Percentiles rank a stretch among this genome's conserved stretches.
These are phyloP conservation scores for Dasypus novemcinctus DNA, from an alignment of 2,113 vertebrate species.

Conservation along the genomic window DNA sequence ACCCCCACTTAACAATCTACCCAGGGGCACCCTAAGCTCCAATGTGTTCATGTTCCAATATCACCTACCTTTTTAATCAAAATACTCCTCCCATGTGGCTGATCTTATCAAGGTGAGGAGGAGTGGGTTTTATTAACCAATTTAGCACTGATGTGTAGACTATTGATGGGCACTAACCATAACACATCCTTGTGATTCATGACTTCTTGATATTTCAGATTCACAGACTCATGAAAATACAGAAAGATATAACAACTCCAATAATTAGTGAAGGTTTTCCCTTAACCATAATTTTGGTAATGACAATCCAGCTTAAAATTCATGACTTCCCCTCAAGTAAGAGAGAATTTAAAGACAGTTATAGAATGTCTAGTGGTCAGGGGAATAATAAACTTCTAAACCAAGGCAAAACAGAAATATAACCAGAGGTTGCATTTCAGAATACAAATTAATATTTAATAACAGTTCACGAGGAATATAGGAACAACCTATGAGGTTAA, in stretches of 20 bases:
- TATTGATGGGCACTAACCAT: neutral
- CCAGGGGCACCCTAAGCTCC: neutral
- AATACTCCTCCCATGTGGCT: neutral
- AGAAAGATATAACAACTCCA: neutral
- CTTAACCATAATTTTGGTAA: neutral
- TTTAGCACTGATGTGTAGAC: neutral
- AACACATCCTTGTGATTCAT: conserved; percentile 28
- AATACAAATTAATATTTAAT: conserved; percentile 48
- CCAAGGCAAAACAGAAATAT: conserved; percentile 5
- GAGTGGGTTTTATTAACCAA: neutral
- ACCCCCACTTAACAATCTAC: neutral
- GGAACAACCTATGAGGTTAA: conserved; percentile 33
- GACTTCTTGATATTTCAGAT: neutral
- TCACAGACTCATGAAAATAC: conserved; percentile 3
- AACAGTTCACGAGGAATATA: conserved; percentile 33
- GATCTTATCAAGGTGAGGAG: neutral
- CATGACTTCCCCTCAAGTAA: neutral
- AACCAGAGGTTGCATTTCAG: conserved; percentile 33
- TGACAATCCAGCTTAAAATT: conserved; percentile 10
- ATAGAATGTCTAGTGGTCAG: neutral
- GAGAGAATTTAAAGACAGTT: conserved; percentile 31
- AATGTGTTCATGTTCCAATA: conserved; percentile 22
- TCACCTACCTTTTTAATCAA: neutral
- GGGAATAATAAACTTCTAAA: conserved; percentile 45
- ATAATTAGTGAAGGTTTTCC: neutral